Evolutionary conservation across 2,797 vertebrate genomes (phyloP).

Genomic region (Crenichthys baileyi): DNA sequence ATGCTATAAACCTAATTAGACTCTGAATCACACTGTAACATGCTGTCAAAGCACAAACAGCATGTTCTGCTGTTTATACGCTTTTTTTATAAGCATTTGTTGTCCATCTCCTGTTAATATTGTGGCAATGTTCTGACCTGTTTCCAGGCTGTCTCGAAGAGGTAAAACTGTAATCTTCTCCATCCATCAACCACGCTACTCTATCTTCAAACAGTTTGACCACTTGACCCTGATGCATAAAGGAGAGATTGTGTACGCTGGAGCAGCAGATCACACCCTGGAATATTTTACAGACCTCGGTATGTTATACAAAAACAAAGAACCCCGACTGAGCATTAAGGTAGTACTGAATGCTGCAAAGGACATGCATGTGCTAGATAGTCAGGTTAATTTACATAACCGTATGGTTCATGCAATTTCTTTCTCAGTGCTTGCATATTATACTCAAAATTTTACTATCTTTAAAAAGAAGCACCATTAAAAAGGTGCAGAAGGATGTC

Average conservation of each 20-base stretch:
- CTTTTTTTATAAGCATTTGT: background rate
- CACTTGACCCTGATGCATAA: slow-evolving; percentile 82
- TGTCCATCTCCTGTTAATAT: background rate
- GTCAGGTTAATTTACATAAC: no score
- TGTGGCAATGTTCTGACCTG: slow-evolving; percentile 13
- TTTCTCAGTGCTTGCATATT: no score
- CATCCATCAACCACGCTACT: slow-evolving; percentile 85
- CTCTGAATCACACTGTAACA: slow-evolving; percentile 1
- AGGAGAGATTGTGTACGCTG: slow-evolving; percentile 80
- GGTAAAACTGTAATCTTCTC: slow-evolving; percentile 85
- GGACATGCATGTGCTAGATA: no score
- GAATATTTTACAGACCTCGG: slow-evolving; percentile 78
- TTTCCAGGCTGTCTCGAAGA: slow-evolving; percentile 74
- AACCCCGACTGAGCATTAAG: background rate
- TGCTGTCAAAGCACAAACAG: background rate
- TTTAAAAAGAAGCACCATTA: background rate
- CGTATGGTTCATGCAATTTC: no score
- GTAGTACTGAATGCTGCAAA: no score
- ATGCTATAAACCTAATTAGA: slow-evolving; percentile 8
- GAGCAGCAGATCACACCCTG: slow-evolving; percentile 60
- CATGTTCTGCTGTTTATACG: background rate
- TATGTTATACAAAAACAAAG: slow-evolving; percentile 33
- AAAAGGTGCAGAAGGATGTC: slow-evolving; percentile 1
- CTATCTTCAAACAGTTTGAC: slow-evolving; percentile 84
- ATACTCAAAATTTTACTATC: background rate